Conservation (phyloP, 2,113 vertebrate species). For the Cynocephalus volans region DNA sequence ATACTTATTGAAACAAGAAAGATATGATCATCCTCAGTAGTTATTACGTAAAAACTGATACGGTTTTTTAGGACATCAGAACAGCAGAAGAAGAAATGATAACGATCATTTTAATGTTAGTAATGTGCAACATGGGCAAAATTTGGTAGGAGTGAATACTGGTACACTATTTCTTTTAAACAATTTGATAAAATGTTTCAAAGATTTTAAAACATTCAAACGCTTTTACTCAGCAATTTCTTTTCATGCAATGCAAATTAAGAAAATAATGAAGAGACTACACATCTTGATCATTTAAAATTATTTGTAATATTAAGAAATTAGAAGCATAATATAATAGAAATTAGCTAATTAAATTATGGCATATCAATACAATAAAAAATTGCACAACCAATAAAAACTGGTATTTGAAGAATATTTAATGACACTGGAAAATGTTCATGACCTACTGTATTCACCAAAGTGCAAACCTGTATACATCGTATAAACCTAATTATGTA, state of each 20-base stretch:
- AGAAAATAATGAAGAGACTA: not conserved
- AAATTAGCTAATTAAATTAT: constrained; percentile 8
- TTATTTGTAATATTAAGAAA: no score
- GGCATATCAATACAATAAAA: not conserved
- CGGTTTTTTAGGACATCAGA: not conserved
- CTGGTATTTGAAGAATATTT: not conserved
- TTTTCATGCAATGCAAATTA: not conserved
- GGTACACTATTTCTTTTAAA: constrained; percentile 7
- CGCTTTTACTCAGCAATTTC: not conserved
- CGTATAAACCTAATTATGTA: not conserved
- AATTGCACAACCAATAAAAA: not conserved
- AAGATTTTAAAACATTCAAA: not conserved
- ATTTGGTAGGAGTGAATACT: not conserved
- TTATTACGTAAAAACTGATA: not conserved
- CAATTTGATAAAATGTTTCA: not conserved
- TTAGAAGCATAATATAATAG: not conserved
- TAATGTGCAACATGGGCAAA: not conserved
- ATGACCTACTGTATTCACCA: not conserved
- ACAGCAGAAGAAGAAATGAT: not conserved
- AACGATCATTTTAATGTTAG: not conserved
- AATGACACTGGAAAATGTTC: not conserved
- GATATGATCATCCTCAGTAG: not conserved
- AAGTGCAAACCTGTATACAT: not conserved
- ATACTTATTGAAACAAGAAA: not conserved
- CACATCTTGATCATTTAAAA: constrained; percentile 27